Conservation (phyloP, 2,113 vertebrate genomes). For the Nothoprocta pentlandii region DNA sequence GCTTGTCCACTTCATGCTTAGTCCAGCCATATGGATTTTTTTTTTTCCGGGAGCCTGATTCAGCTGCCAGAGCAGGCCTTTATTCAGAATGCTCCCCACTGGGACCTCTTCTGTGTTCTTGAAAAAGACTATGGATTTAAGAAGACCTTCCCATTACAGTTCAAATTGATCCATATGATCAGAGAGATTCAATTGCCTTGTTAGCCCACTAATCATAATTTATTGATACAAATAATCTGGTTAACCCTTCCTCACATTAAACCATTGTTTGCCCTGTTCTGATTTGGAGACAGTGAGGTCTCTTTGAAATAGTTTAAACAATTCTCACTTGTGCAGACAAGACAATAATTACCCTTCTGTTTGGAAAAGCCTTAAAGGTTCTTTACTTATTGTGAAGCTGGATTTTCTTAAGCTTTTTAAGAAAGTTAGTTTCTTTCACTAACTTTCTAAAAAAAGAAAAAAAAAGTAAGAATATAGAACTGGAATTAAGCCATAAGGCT, state of each 20-base stretch:
- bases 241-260: neutral
- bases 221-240: neutral
- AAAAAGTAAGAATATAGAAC: neutral
- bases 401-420: neutral
- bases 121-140: neutral
- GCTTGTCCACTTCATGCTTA: neutral
- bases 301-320: neutral
- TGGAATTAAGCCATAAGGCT: neutral
- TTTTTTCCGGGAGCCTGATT: neutral
- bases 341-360: neutral
- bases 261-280: neutral
- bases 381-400: neutral
- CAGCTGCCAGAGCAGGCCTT: neutral
- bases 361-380: neutral
- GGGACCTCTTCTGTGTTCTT: neutral
- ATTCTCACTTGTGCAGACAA: neutral
- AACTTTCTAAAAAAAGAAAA: neutral
- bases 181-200: neutral
- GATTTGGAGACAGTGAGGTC: neutral
- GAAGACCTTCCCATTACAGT: neutral
- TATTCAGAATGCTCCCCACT: neutral
- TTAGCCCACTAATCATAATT: neutral
- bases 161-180: neutral
- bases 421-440: neutral
- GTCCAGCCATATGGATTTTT: fast-evolving